Conservation (phyloP, 2,888 invertebrate species). For the Sussaba pulchella region DNA sequence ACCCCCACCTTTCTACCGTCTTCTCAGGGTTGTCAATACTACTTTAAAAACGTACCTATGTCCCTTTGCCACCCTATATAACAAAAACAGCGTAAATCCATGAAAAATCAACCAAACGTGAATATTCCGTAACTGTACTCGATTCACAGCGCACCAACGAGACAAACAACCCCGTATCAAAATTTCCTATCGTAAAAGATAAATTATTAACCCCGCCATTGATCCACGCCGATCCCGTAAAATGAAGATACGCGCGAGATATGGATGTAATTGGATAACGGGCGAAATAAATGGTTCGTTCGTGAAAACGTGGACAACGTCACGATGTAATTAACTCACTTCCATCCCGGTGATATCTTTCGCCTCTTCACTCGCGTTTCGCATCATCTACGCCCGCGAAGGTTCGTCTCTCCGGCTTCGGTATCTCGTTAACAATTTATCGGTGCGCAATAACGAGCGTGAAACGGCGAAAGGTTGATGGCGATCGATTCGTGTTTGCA, state of each 20-base stretch:
- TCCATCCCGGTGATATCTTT: not conserved
- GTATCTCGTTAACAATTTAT: conserved; percentile 68
- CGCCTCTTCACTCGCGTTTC: not conserved
- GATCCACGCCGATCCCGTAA: not conserved
- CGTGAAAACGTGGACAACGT: conserved; percentile 44
- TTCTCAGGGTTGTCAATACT: no score
- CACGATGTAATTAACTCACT: conserved; percentile 65
- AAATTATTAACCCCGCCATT: not conserved
- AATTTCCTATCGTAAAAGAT: not conserved
- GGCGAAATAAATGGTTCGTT: conserved; percentile 45
- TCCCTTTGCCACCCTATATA: no score
- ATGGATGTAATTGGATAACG: conserved; percentile 57
- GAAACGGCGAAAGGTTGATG: conserved; percentile 27
- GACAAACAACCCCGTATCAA: not conserved
- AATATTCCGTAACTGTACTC: no score
- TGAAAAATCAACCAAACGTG: not conserved
- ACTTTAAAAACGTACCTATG: no score
- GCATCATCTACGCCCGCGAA: not conserved
- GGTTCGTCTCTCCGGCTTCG: conserved; percentile 24
- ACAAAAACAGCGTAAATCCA: not conserved
- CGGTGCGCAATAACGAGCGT: conserved; percentile 60
- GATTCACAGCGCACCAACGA: not conserved
- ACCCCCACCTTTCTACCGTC: no score
- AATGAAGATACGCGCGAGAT: not conserved
- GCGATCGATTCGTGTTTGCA: conserved; percentile 52